Conservation (phyloP, 2,797 vertebrate species). For the Gallinago solitaria region DNA sequence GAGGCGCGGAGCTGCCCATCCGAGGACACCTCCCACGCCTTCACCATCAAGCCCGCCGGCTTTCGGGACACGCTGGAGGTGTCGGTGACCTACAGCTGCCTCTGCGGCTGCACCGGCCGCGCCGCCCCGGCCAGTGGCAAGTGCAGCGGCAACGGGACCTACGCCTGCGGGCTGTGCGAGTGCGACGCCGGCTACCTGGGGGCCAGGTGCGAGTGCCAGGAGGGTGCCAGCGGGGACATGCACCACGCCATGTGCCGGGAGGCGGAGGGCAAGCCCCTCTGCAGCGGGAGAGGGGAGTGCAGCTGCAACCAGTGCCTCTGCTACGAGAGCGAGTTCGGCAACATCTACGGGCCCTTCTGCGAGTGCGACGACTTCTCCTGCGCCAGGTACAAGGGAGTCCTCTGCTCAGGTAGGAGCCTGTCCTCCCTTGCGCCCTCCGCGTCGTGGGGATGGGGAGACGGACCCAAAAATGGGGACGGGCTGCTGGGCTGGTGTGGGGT, state of each 20-base stretch:
- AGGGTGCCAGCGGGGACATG: constrained; percentile 81
- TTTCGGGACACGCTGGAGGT: constrained; percentile 94
- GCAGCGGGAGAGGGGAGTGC: constrained; percentile 94
- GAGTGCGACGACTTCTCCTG: constrained; percentile 98
- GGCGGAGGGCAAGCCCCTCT: constrained; percentile 90
- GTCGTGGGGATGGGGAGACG: fast-evolving
- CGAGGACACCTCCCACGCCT: constrained; percentile 71
- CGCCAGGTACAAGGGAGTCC: constrained; percentile 91
- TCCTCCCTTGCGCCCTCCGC: fast-evolving
- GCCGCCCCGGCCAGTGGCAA: constrained; percentile 80
- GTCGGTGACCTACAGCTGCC: constrained; percentile 85
- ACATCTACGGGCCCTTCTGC: constrained; percentile 96
- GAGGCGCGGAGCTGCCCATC: constrained; percentile 87
- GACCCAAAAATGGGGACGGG: not conserved
- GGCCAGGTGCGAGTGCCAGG: constrained; percentile 90
- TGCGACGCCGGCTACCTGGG: constrained; percentile 90
- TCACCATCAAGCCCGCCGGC: constrained; percentile 92
- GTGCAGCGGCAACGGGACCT: constrained; percentile 89
- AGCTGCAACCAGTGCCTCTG: constrained; percentile 96
- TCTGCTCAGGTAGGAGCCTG: constrained; percentile 90
- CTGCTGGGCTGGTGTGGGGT: not conserved
- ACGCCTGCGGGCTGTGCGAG: constrained; percentile 87
- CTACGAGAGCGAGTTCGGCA: constrained; percentile 96
- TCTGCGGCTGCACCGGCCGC: constrained; percentile 81
- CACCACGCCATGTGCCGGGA: constrained; percentile 89